Conservation (phyloP, 2,888 invertebrate genomes). For the Fragum fragum region DNA sequence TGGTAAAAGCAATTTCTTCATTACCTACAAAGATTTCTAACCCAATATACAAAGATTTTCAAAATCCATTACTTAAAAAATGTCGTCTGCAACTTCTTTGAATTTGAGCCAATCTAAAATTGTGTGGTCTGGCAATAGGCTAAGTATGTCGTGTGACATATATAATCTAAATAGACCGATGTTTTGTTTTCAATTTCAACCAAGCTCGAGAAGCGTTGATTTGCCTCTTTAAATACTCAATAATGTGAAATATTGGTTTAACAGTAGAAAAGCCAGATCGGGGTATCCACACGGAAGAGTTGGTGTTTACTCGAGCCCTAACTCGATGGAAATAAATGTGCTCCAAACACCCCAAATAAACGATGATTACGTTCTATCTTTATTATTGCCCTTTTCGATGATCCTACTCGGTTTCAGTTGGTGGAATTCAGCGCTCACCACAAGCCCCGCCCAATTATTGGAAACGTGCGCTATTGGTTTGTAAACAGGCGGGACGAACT, state of each 20-base stretch:
- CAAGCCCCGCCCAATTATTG: conserved; percentile 8
- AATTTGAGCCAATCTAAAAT: too few relatives aligned
- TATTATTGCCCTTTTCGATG: conserved; percentile 35
- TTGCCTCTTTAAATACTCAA: conserved; percentile 22
- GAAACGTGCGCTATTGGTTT: conserved; percentile 12
- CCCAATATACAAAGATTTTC: too few relatives aligned
- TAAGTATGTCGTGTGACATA: too few relatives aligned
- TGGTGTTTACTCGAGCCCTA: conserved; percentile 51
- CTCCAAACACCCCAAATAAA: conserved; percentile 33
- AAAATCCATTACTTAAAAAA: too few relatives aligned
- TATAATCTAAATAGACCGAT: too few relatives aligned
- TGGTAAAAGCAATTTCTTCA: too few relatives aligned
- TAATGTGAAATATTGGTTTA: conserved; percentile 14
- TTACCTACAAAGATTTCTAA: too few relatives aligned
- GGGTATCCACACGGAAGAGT: conserved; percentile 58
- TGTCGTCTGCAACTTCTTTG: too few relatives aligned
- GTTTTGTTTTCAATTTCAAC: too few relatives aligned
- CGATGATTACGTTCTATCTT: conserved; percentile 22
- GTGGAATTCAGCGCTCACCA: conserved; percentile 5
- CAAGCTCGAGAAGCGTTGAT: too few relatives aligned
- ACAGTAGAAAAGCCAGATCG: conserved; percentile 34
- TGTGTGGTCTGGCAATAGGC: too few relatives aligned
- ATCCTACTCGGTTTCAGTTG: conserved; percentile 33
- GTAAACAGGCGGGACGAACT: background rate
- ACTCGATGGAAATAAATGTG: conserved; percentile 32